These are phyloP conservation scores for Drosophila tristis DNA, from an alignment of 1,140 invertebrate species.

Conservation along the genomic window DNA sequence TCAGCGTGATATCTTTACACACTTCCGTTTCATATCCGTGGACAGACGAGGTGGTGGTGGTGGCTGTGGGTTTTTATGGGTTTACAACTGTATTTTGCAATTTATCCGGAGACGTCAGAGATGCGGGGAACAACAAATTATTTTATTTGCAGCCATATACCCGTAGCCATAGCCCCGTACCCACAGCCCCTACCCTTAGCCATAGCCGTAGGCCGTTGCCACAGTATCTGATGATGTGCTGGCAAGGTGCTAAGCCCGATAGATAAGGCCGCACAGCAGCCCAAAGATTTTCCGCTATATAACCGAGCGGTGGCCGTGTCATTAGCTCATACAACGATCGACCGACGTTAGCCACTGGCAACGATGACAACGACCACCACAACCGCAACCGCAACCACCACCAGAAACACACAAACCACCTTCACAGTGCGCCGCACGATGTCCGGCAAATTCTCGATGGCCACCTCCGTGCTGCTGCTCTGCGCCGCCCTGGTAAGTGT, in stretches of 20 bases:
- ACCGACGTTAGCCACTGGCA: conserved; percentile 75
- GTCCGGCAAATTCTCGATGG: conserved; percentile 37
- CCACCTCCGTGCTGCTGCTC: conserved; percentile 49
- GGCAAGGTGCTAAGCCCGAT: conserved; percentile 51
- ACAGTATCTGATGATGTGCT: too few species aligned
- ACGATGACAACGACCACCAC: conserved; percentile 52
- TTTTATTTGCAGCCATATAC: conserved; percentile 70
- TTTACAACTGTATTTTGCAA: conserved; percentile 78
- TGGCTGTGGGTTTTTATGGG: conserved; percentile 52
- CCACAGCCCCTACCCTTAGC: too few species aligned
- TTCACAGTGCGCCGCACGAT: conserved; percentile 42
- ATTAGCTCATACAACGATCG: conserved; percentile 77
- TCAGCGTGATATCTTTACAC: conserved; percentile 67
- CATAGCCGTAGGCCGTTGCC: too few species aligned
- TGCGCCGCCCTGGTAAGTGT: conserved; percentile 63
- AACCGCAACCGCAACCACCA: conserved; percentile 15
- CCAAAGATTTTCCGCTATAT: conserved; percentile 52
- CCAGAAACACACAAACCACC: conserved; percentile 18
- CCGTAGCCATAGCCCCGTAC: background rate
- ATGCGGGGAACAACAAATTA: conserved; percentile 18
- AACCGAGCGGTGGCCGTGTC: conserved; percentile 32
- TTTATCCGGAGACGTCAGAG: conserved; percentile 35
- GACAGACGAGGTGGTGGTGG: conserved; percentile 21
- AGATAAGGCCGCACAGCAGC: conserved; percentile 67
- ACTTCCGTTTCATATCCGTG: conserved; percentile 77